Conservation (phyloP, 2,113 vertebrate genomes). For the Axis porcinus region DNA sequence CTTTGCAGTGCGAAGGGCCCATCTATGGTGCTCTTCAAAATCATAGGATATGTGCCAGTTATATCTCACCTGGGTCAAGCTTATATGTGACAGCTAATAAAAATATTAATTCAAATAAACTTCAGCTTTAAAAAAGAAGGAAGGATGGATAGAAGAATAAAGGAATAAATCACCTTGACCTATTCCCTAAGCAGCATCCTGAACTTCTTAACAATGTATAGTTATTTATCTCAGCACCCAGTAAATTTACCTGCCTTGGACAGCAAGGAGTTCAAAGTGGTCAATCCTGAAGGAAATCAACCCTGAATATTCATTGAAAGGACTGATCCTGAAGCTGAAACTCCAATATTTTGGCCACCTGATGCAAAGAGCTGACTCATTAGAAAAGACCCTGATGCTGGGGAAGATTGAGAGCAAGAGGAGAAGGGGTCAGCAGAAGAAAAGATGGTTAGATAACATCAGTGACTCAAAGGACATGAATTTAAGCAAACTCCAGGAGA, state of each 20-base stretch:
- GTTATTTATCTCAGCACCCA: background rate
- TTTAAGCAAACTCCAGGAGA: background rate
- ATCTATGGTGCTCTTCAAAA: background rate
- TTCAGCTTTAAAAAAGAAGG: background rate
- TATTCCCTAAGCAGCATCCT: background rate
- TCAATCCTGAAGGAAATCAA: background rate
- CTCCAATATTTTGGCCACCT: background rate
- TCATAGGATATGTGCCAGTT: background rate
- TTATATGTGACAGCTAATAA: background rate
- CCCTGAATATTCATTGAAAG: background rate
- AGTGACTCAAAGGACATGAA: background rate
- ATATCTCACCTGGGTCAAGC: background rate
- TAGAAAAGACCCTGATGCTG: background rate
- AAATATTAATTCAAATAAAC: background rate
- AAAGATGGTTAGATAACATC: background rate
- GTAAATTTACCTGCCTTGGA: background rate
- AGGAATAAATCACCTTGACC: background rate
- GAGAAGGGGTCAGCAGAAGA: background rate
- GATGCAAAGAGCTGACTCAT: background rate
- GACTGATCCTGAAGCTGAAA: background rate
- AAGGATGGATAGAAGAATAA: background rate
- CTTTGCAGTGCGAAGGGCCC: fast-evolving
- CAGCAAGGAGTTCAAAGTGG: background rate
- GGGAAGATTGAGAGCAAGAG: background rate
- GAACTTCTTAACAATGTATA: background rate